Conservation (phyloP, 2,888 invertebrate genomes). For the Nomada hirtipes region DNA sequence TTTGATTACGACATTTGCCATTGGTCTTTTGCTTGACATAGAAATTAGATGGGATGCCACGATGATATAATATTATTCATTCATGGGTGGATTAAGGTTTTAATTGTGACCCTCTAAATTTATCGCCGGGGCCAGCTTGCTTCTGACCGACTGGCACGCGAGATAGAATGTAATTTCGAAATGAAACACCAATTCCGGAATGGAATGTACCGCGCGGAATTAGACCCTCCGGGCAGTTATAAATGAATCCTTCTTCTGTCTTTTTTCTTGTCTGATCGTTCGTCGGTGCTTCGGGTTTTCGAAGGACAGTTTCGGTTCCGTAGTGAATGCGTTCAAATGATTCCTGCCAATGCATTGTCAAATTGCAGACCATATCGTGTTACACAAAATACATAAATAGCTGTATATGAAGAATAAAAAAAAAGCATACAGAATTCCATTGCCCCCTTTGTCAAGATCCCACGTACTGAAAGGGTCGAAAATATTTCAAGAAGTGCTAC, state of each 20-base stretch:
- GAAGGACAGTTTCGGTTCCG: not conserved
- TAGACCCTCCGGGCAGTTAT: constrained; percentile 32
- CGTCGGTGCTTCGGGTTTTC: not conserved
- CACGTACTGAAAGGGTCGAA: no score
- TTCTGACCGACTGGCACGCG: constrained; percentile 9
- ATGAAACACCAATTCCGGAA: constrained; percentile 50
- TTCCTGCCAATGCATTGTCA: not conserved
- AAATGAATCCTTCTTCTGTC: constrained; percentile 25
- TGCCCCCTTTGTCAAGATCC: no score
- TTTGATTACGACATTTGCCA: not conserved
- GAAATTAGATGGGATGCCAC: not conserved
- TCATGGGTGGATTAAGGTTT: constrained; percentile 40
- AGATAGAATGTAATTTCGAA: constrained; percentile 55
- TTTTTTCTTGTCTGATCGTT: not conserved
- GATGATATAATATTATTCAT: constrained; percentile 49
- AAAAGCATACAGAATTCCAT: no score
- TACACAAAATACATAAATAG: no score
- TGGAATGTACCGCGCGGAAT: constrained; percentile 41
- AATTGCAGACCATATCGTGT: no score
- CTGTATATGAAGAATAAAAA: no score
- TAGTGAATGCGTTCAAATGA: not conserved
- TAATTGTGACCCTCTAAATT: constrained; percentile 47
- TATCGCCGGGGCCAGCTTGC: constrained; percentile 26
- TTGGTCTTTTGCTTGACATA: not conserved
- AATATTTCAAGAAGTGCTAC: no score